Conservation (phyloP, 2,797 vertebrate genomes). For the Gallirallus australis region DNA sequence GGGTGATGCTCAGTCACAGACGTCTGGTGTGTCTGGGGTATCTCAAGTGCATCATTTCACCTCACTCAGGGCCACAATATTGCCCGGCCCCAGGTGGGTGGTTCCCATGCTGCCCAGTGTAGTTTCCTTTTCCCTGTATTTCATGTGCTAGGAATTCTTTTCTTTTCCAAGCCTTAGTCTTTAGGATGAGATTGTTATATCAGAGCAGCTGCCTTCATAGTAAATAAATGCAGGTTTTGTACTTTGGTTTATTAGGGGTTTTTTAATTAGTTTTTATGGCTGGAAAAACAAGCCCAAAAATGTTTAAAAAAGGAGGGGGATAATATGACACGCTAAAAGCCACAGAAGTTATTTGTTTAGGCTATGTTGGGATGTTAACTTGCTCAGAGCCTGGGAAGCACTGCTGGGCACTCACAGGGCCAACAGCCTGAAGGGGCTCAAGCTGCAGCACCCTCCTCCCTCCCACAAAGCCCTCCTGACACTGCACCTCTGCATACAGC, state of each 20-base stretch:
- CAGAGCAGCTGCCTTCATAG: background rate
- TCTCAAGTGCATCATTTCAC: background rate
- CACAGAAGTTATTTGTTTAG: background rate
- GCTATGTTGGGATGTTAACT: background rate
- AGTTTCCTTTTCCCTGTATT: background rate
- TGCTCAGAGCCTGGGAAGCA: background rate
- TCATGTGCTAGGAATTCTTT: background rate
- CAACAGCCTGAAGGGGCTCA: background rate
- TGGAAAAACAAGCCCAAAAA: background rate
- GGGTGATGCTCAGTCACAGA: background rate
- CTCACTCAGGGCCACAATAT: background rate
- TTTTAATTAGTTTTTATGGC: background rate
- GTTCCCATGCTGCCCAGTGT: background rate
- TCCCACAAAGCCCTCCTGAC: background rate
- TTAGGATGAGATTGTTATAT: background rate
- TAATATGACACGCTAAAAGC: background rate
- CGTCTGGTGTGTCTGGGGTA: background rate
- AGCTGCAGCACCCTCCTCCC: background rate
- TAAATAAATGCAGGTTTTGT: background rate
- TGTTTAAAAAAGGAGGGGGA: accelerated
- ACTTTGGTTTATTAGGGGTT: background rate
- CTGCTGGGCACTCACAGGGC: background rate
- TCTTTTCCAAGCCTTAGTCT: background rate
- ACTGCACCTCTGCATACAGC: background rate
- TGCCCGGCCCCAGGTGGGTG: background rate